Conservation (phyloP, 2,797 vertebrate species). For the Lepus townsendii region DNA sequence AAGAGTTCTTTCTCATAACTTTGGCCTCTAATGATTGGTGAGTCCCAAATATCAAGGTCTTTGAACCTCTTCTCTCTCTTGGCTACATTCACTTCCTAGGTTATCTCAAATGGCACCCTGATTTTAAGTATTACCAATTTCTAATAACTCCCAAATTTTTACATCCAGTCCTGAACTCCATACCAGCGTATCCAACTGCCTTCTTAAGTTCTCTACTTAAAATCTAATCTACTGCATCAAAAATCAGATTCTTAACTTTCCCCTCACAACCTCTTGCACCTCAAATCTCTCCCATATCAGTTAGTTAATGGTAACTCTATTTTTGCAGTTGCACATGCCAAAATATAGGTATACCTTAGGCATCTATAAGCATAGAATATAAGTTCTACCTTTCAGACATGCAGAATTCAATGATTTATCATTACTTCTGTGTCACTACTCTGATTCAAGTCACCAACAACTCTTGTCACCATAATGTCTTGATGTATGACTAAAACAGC, state of each 20-base stretch:
- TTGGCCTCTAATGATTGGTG: neutral
- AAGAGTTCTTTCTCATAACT: neutral
- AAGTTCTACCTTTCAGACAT: neutral
- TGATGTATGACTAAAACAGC: neutral
- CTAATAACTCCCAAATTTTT: neutral
- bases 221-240: conserved; percentile 19
- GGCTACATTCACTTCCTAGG: neutral
- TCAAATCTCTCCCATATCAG: neutral
- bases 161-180: neutral
- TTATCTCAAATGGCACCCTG: neutral
- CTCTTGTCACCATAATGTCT: neutral
- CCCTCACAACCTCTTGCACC: neutral
- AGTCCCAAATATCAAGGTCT: neutral
- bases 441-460: neutral
- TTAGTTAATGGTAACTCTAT: neutral
- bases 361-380: neutral
- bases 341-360: neutral
- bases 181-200: neutral
- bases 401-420: neutral
- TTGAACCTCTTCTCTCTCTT: neutral
- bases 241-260: neutral
- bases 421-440: neutral
- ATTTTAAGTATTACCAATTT: neutral
- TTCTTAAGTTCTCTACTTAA: neutral
- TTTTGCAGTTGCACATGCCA: neutral